These are phyloP conservation scores for Malurus cyaneus DNA, from an alignment of 2,113 vertebrate species.

Conservation along the genomic window DNA sequence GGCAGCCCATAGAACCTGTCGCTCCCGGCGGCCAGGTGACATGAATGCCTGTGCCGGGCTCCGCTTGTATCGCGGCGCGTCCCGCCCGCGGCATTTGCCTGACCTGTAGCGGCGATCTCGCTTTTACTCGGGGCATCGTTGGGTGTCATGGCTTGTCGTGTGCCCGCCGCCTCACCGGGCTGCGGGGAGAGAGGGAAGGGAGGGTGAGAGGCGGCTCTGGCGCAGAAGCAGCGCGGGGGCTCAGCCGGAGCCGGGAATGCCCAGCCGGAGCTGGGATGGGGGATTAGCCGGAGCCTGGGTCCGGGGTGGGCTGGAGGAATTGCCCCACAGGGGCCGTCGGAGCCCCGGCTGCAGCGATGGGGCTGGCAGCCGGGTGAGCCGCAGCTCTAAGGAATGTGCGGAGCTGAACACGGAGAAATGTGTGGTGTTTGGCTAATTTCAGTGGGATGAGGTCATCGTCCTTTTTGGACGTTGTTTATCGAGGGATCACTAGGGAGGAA, in stretches of 20 bases:
- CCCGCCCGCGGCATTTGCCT: background rate
- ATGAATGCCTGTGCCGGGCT: background rate
- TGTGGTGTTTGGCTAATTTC: constrained; percentile 57
- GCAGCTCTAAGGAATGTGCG: background rate
- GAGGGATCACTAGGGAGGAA: constrained; percentile 50
- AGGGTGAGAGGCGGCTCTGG: background rate
- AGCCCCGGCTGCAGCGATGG: background rate
- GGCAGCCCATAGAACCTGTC: background rate
- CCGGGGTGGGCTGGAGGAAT: background rate
- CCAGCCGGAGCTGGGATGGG: background rate
- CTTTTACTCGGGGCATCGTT: background rate
- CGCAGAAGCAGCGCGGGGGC: background rate
- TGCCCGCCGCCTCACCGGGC: background rate
- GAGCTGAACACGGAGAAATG: constrained; percentile 38
- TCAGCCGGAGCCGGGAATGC: background rate
- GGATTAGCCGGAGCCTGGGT: background rate
- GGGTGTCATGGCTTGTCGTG: background rate
- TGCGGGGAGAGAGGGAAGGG: background rate
- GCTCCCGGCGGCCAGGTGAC: background rate
- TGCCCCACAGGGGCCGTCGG: background rate
- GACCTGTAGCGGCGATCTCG: background rate
- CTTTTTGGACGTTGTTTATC: constrained; percentile 52
- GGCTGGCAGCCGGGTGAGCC: background rate
- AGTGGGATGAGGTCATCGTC: constrained; percentile 52
- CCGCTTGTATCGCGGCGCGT: background rate